Evolutionary conservation across 53 echinoderm and acorn worm genomes (phyloP), one percentile per base, ranked within the genome.

Genomic region (Echinometra lucunter): DNA sequence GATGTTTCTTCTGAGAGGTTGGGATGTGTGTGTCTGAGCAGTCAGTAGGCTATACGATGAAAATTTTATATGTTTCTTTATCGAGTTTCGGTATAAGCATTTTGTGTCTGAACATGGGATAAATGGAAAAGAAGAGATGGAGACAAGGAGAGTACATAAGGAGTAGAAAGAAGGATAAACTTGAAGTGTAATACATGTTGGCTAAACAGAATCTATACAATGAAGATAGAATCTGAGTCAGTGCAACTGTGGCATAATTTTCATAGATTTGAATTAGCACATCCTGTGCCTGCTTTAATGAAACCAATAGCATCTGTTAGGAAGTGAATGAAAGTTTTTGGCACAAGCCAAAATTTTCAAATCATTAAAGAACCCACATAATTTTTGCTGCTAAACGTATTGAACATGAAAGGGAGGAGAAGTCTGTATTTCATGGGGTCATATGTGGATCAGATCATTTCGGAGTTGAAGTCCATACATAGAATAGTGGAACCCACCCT

Each of bases 261-360:
- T 45, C n/a, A 49, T 49, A 47, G 49, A n/a, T 49, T 85, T n/a
- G 53, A 85, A 85, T 85, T 85, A 49, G 49, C 28, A 85, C 85
- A 85, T 85, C 85, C 85, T 85, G 85, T 85, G 30, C 30, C 85
- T 85, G 16, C 85, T 85, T n/a, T 45, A 85, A 47, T 53, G 47
- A 49, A 49, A 85, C 85, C 85, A 45, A 85, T 30, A 85, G 49
- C 85, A 28, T 85, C 85, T 85, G 85, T 85, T 85, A 85, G 85
- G 85, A 85, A 85, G 49, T 49, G 83, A 85, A 85, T 85, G 85
- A 85, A 82, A 85, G 28, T 45, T 85, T 85, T 30, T 85, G 85
- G 85, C 85, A 85, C 85, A 49, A 16, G 49, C 85, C 85, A 85
- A 47, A n/a, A 85, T 85, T 47, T 85, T 85, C 19, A 49, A 8